Base-by-base conservation (phyloP, 1,140 invertebrate species). In the Agrilus planipennis region DNA sequence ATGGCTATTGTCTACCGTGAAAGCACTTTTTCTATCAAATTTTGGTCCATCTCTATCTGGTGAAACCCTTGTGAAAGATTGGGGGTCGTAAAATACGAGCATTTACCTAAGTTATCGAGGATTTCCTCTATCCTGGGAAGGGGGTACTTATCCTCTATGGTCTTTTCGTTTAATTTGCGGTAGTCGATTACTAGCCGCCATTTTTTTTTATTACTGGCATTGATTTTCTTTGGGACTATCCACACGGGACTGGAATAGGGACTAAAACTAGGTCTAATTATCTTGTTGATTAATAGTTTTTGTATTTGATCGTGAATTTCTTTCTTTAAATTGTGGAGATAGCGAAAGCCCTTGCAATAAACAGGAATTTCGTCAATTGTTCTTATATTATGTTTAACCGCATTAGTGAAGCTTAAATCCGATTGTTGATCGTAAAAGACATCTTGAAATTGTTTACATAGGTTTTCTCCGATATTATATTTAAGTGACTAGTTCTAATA, bases 21-120 rank as follows among this genome's bases (percentile, higher is more conserved):
- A 65, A 0, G 52, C 61, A 62, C 65, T 46, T 58, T 58, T 7
- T 27, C 39, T 25, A 38, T 47, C 14, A 51, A 55, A 21, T 44
- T 9, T 18, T 32, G 18, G 29, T 37, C 11, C 37, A 53, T 47
- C 35, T 53, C 16, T n/a, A 55, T 53, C 41, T 57, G 54, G 28
- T 57, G 50, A 27, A 27, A 27, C n/a, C 23, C 23, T n/a, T n/a
- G n/a, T n/a, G n/a, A n/a, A n/a, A n/a, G n/a, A n/a, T n/a, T n/a
- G n/a, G n/a, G n/a, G n/a, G n/a, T n/a, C n/a, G n/a, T n/a, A n/a
- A n/a, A n/a, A n/a, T n/a, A n/a, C n/a, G n/a, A n/a, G n/a, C 7
- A n/a, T 9, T 9, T 27, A 9, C n/a, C 23, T 9, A n/a, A n/a
- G 7, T n/a, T 7, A 27, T 27, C n/a, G 7, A 9, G 7, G 23